Evolutionary conservation across 2,888 invertebrate species (phyloP).

Genomic region (Pediacus dermestoides): DNA sequence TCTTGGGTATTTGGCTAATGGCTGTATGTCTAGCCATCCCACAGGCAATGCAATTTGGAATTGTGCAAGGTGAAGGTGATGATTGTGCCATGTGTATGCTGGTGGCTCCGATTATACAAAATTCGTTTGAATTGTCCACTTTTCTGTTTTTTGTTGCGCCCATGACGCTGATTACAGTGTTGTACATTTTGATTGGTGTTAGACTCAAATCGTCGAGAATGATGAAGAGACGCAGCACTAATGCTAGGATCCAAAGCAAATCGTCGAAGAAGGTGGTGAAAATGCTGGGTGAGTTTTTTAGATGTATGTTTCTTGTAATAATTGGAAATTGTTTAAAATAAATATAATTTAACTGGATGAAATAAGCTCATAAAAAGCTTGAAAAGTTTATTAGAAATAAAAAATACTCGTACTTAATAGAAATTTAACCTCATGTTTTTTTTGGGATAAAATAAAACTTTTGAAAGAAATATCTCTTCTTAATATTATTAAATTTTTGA

Average conservation of each 20-base stretch:
- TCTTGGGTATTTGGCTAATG: constrained; percentile 76
- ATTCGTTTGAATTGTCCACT: constrained; percentile 76
- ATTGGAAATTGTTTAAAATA: no score
- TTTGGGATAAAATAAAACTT: no score
- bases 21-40: constrained; percentile 72
- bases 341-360: no score
- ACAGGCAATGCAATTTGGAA: constrained; percentile 58
- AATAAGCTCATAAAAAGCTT: no score
- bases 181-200: constrained; percentile 74
- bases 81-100: constrained; percentile 34
- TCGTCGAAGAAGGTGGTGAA: constrained; percentile 53
- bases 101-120: constrained; percentile 50
- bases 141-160: constrained; percentile 82
- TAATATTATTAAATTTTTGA: no score
- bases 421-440: no score
- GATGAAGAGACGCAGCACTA: constrained; percentile 35
- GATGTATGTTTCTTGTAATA: no score
- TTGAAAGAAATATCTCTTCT: no score
- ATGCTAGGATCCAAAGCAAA: constrained; percentile 34
- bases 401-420: no score
- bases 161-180: constrained; percentile 79
- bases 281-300: constrained; percentile 57
- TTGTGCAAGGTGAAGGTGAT: constrained; percentile 48
- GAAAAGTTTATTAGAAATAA: no score
- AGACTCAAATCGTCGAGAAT: constrained; percentile 60